A percentile compares a stretch with the other conserved stretches of the same genome.
phyloP scores from a whole-genome alignment of 2,888 invertebrate genomes.

The Eilema caniola region DNA sequence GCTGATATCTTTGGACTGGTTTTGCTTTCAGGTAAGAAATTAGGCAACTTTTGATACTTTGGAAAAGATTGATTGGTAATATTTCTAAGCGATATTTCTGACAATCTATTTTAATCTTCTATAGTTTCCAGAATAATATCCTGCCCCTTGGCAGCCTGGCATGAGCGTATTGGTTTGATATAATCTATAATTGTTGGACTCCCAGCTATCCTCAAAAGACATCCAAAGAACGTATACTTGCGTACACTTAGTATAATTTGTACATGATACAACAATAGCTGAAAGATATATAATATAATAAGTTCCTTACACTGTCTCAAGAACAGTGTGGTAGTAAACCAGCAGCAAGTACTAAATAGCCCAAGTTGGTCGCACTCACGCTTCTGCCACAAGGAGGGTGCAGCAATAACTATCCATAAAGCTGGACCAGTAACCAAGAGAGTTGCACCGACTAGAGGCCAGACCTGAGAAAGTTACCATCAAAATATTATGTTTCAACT shows the following conservation, averaged over 20 bases:
- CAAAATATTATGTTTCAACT: not conserved
- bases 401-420: conserved; percentile 89
- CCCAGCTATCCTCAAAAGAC: too few species aligned
- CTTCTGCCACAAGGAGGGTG: conserved; percentile 86
- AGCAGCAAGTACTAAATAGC: conserved; percentile 88
- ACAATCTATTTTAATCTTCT: too few species aligned
- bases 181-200: too few species aligned
- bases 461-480: conserved; percentile 82
- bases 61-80: too few species aligned
- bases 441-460: conserved; percentile 90
- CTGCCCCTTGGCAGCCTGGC: too few species aligned
- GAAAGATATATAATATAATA: not conserved
- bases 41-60: too few species aligned
- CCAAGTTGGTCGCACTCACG: conserved; percentile 69
- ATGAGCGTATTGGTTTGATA: too few species aligned
- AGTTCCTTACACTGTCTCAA: conserved; percentile 89
- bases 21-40: too few species aligned
- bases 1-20: too few species aligned
- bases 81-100: too few species aligned
- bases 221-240: too few species aligned
- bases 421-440: conserved; percentile 90
- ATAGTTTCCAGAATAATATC: too few species aligned
- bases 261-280: not conserved
- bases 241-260: not conserved
- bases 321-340: conserved; percentile 91